phyloP scores from a whole-genome alignment of 2,113 vertebrate species.

The Pseudorhombus dupliciocellatus region DNA sequence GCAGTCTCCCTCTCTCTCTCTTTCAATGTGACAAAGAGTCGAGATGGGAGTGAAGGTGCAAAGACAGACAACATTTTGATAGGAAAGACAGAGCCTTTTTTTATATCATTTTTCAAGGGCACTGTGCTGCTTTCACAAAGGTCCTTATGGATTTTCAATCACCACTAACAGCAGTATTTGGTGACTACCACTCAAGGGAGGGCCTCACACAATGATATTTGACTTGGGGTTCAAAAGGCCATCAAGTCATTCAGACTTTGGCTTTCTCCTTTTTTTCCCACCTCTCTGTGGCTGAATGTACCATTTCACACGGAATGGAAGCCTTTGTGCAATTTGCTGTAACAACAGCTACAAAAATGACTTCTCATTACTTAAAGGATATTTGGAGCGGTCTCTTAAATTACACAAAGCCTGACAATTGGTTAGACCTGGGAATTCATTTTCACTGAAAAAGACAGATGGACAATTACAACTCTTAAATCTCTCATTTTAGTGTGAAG shows the following conservation, averaged over 20 bases:
- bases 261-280: conserved; percentile 28
- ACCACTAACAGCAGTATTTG: conserved; percentile 79
- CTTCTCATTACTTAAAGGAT: conserved; percentile 74
- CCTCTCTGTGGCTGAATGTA: conserved; percentile 52
- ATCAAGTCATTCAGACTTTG: conserved; percentile 63
- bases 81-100: conserved; percentile 74
- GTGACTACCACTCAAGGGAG: conserved; percentile 67
- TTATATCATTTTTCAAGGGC: conserved; percentile 78
- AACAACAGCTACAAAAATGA: conserved; percentile 69
- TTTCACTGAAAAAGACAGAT: conserved; percentile 59
- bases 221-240: conserved; percentile 79
- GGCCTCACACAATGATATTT: conserved; percentile 78
- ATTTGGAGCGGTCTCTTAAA: conserved; percentile 71
- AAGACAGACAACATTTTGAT: conserved; percentile 72
- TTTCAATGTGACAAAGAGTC: conserved; percentile 56
- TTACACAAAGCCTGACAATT: conserved; percentile 61
- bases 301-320: conserved; percentile 65
- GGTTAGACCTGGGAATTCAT: conserved; percentile 59
- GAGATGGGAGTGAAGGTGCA: conserved; percentile 52
- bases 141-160: conserved; percentile 82
- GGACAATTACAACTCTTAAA: conserved; percentile 66
- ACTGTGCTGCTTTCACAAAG: conserved; percentile 69
- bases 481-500: conserved; percentile 46
- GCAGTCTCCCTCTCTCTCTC: conserved; percentile 17
- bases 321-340: conserved; percentile 56